Conservation (phyloP, 2,888 invertebrate species). For the Erebia ligea region DNA sequence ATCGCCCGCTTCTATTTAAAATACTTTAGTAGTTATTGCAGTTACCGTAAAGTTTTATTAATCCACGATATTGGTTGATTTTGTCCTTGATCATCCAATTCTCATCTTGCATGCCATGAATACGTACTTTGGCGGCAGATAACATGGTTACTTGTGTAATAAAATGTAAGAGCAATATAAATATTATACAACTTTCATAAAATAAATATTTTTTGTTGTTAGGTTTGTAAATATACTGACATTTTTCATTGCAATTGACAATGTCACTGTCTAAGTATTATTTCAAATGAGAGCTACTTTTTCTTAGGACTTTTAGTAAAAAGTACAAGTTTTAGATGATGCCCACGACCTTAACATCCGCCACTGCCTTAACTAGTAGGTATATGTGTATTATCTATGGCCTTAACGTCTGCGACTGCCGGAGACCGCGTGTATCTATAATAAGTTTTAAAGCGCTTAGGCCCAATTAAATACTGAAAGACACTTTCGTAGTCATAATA, state of each 20-base stretch:
- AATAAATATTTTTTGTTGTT: not conserved
- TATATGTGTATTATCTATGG: too few relatives aligned
- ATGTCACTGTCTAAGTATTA: not conserved
- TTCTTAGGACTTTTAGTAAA: too few relatives aligned
- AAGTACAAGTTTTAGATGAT: too few relatives aligned
- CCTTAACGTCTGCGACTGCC: too few relatives aligned
- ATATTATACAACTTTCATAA: not conserved
- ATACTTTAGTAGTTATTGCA: constrained; percentile 22
- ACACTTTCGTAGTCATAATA: too few relatives aligned
- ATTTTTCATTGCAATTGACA: not conserved
- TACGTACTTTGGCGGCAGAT: constrained; percentile 81
- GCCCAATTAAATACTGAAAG: too few relatives aligned
- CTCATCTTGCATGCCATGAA: constrained; percentile 85
- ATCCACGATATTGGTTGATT: constrained; percentile 85
- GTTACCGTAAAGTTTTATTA: constrained; percentile 86
- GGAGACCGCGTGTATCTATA: too few relatives aligned
- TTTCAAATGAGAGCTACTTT: too few relatives aligned
- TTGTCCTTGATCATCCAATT: constrained; percentile 87
- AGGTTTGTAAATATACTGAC: not conserved
- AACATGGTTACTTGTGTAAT: constrained; percentile 58
- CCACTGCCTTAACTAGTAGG: too few relatives aligned
- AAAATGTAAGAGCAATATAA: not conserved
- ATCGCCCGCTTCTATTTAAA: too few relatives aligned
- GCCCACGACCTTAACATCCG: too few relatives aligned
- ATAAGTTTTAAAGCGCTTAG: too few relatives aligned